Percentiles rank a stretch among this genome's conserved stretches.
Evolutionary conservation across 1,140 invertebrate genomes (phyloP).

Genomic region (Sipha flava): DNA sequence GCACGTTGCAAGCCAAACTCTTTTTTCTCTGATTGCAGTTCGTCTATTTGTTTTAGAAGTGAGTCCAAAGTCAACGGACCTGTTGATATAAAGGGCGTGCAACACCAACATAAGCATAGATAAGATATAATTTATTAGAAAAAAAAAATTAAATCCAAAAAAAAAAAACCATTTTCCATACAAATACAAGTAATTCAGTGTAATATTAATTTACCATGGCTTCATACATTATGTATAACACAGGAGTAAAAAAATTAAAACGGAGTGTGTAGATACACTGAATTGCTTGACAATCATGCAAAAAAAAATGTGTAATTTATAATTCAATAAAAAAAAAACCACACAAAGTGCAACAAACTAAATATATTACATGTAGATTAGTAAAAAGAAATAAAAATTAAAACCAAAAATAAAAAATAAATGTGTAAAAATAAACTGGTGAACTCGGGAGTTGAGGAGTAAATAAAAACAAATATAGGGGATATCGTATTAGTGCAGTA

Average conservation of each 20-base stretch:
- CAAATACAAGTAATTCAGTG: conserved; percentile 4
- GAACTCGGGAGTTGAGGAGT: not conserved
- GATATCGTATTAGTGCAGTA: not conserved
- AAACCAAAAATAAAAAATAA: not conserved
- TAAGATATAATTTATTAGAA: not conserved
- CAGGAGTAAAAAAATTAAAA: not conserved
- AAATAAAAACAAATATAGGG: not conserved
- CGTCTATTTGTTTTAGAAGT: conserved; percentile 41
- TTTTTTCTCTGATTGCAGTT: conserved; percentile 52
- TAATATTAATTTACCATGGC: no score
- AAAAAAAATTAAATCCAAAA: not conserved
- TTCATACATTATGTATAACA: no score
- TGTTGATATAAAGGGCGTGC: conserved; percentile 25
- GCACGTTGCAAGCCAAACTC: conserved; percentile 82
- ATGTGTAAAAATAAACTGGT: not conserved
- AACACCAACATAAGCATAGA: conserved; percentile 27
- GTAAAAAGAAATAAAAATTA: not conserved
- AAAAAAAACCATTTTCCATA: not conserved
- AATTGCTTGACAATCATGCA: not conserved
- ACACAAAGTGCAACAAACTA: conserved; percentile 24
- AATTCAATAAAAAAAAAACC: not conserved
- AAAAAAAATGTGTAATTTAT: not conserved
- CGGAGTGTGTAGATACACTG: not conserved
- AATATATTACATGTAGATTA: not conserved
- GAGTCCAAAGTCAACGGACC: conserved; percentile 30